A percentile compares a stretch with the other conserved stretches of the same genome.
phyloP scores from a whole-genome alignment of 1,140 invertebrate species.

The Plectrocnemia conspersa region DNA sequence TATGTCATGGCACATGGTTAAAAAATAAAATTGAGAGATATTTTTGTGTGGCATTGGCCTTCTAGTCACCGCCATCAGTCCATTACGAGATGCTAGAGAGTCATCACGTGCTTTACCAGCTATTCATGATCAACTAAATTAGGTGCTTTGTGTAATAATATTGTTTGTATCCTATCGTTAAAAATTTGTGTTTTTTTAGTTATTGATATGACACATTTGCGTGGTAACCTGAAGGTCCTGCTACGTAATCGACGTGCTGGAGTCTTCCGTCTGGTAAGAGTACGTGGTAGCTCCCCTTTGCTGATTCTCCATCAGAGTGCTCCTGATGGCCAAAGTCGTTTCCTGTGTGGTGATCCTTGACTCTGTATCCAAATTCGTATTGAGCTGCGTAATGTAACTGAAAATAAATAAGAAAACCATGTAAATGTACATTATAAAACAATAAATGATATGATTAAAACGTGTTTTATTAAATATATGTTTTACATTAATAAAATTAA shows the following conservation, averaged over 20 bases:
- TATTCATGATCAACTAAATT: background rate
- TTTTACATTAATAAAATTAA: too few relatives aligned
- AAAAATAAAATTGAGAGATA: too few relatives aligned
- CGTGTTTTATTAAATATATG: background rate
- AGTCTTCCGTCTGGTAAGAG: constrained; percentile 71
- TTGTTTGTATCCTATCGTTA: background rate
- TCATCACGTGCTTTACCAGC: constrained; percentile 8
- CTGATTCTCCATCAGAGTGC: constrained; percentile 56
- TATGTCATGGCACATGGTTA: too few relatives aligned
- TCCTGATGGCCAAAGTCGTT: constrained; percentile 72
- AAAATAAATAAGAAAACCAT: constrained; percentile 38
- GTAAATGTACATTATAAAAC: background rate
- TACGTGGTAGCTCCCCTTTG: constrained; percentile 70
- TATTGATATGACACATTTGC: constrained; percentile 68
- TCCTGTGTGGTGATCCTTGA: constrained; percentile 61
- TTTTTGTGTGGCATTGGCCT: too few relatives aligned
- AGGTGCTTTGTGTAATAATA: background rate
- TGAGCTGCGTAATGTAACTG: constrained; percentile 64
- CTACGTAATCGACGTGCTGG: constrained; percentile 72
- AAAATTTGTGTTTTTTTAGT: background rate
- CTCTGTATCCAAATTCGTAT: constrained; percentile 71
- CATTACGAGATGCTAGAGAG: background rate
- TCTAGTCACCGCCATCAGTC: background rate
- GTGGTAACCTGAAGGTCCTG: constrained; percentile 69
- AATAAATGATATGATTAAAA: background rate